Evolutionary conservation across 2,797 vertebrate genomes (phyloP).

Genomic region (Gymnocypris eckloni): DNA sequence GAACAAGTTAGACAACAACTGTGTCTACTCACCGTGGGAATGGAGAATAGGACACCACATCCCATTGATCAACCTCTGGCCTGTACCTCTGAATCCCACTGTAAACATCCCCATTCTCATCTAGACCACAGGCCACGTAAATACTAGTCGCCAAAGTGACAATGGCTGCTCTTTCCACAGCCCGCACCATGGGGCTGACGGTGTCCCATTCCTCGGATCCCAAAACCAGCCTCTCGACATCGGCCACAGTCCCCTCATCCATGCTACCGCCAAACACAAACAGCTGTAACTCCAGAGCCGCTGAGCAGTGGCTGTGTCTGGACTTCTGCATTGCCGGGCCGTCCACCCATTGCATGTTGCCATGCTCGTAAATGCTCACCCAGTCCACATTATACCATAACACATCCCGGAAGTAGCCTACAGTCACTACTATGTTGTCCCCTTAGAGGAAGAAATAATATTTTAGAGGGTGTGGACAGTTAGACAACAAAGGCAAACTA

Average conservation of each 20-base stretch:
- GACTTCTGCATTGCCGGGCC: constrained; percentile 82
- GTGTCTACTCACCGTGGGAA: constrained; percentile 80
- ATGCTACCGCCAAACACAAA: constrained; percentile 87
- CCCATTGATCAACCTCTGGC: constrained; percentile 81
- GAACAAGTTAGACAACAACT: background rate
- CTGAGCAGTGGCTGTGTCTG: constrained; percentile 87
- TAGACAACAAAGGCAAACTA: background rate
- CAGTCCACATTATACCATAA: constrained; percentile 91
- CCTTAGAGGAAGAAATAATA: constrained; percentile 71
- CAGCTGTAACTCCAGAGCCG: constrained; percentile 76
- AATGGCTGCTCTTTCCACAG: constrained; percentile 84
- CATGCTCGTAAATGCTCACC: constrained; percentile 84
- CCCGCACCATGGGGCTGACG: constrained; percentile 79
- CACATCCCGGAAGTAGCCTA: constrained; percentile 86
- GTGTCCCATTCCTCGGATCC: constrained; percentile 80
- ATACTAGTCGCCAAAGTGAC: constrained; percentile 74
- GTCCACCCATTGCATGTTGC: constrained; percentile 77
- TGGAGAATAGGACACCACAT: constrained; percentile 86
- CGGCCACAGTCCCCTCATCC: constrained; percentile 79
- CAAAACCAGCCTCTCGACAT: constrained; percentile 82
- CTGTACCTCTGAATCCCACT: constrained; percentile 85
- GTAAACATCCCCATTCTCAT: constrained; percentile 88
- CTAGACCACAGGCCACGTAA: constrained; percentile 88
- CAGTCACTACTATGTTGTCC: constrained; percentile 85
- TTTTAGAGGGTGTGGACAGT: constrained; percentile 23